phyloP scores from a whole-genome alignment of 2,888 invertebrate genomes.

The Conus canariensis region DNA sequence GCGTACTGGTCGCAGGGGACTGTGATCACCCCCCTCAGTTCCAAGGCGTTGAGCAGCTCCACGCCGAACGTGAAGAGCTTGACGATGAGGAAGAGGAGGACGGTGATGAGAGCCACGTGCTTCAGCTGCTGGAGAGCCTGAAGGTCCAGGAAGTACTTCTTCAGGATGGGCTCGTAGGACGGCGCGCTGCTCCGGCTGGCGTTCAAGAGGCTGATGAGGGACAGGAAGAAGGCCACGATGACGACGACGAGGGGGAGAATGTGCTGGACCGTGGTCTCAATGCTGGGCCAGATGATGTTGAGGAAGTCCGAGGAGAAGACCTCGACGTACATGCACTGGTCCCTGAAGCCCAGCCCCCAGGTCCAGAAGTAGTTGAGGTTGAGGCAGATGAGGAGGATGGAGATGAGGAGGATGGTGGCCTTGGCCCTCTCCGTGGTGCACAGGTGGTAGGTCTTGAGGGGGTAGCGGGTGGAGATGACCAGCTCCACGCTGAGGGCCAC shows the following conservation, averaged over 20 bases:
- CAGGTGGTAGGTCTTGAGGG: conserved; percentile 66
- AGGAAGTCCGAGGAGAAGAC: conserved; percentile 67
- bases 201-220: conserved; percentile 35
- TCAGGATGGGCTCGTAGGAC: conserved; percentile 57
- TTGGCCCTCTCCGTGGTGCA: conserved; percentile 72
- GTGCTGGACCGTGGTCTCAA: conserved; percentile 67
- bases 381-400: conserved; percentile 73
- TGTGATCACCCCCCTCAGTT: conserved; percentile 34
- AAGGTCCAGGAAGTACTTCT: conserved; percentile 69
- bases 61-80: conserved; percentile 43
- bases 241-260: conserved; percentile 67
- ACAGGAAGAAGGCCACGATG: conserved; percentile 59
- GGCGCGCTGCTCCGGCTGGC: conserved; percentile 17
- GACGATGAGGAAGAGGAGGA: conserved; percentile 50
- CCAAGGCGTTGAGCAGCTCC: conserved; percentile 45
- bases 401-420: conserved; percentile 71
- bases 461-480: conserved; percentile 67
- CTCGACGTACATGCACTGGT: conserved; percentile 61
- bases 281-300: conserved; percentile 69
- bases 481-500: conserved; percentile 72
- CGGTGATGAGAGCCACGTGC: conserved; percentile 51
- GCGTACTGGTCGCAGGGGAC: conserved; percentile 42
- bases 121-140: conserved; percentile 62
- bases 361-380: conserved; percentile 78
- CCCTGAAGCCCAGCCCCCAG: conserved; percentile 61